phyloP scores from a whole-genome alignment of 2,113 vertebrate genomes.

The Ceuthmochares aereus region DNA sequence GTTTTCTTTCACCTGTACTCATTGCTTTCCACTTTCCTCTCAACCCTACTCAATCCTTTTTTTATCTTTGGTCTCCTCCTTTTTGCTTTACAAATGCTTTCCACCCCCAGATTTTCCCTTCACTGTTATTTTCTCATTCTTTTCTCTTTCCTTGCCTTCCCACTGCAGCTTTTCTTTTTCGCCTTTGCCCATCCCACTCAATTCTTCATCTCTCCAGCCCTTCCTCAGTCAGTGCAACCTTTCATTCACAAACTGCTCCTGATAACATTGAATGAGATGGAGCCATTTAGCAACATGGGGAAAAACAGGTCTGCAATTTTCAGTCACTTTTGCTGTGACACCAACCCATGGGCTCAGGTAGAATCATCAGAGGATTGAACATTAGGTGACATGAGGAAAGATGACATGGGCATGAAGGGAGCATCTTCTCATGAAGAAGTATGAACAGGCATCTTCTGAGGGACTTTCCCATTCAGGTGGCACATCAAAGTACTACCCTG shows the following conservation, averaged over 20 bases:
- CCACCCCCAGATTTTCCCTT: background rate
- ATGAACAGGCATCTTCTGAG: background rate
- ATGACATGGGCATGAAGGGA: background rate
- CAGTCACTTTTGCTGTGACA: background rate
- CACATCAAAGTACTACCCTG: background rate
- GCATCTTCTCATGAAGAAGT: background rate
- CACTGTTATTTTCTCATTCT: background rate
- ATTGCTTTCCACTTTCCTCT: background rate
- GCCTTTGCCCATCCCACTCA: background rate
- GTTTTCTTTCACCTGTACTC: background rate
- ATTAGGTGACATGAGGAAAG: background rate
- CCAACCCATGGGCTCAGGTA: background rate
- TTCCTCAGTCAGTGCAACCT: background rate
- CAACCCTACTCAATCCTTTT: background rate
- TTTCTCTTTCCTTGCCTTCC: background rate
- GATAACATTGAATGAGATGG: fast-evolving
- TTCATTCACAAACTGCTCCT: background rate
- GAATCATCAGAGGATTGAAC: background rate
- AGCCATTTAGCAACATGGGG: background rate
- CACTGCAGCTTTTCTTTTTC: background rate
- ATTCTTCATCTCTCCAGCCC: background rate
- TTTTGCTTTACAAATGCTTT: background rate
- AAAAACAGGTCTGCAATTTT: background rate
- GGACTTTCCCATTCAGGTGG: background rate
- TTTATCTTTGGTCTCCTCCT: background rate